phyloP scores from a whole-genome alignment of 2,113 vertebrate species.

The Osmerus mordax region DNA sequence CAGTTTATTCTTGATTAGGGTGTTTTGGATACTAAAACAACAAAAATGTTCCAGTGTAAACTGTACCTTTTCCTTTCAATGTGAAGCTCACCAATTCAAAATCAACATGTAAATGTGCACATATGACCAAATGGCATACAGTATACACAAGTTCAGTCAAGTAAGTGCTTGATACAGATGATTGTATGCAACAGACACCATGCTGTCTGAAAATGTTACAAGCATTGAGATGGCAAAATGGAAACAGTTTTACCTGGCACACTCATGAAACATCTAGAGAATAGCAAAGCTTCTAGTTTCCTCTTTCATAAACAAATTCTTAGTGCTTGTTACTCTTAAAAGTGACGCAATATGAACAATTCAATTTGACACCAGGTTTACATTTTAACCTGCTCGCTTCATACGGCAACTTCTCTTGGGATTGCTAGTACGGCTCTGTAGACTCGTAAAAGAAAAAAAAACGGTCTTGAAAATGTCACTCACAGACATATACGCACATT shows the following conservation, averaged over 20 bases:
- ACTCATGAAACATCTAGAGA: slow-evolving; percentile 1
- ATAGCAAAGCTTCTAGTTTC: not conserved
- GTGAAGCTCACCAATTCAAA: slow-evolving; percentile 31
- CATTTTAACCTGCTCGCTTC: not conserved
- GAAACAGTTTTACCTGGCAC: slow-evolving; percentile 20
- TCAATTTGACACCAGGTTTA: slow-evolving; percentile 20
- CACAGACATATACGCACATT: not conserved
- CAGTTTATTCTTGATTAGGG: slow-evolving; percentile 29
- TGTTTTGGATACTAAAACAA: not conserved
- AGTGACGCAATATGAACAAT: not conserved
- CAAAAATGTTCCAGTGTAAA: slow-evolving; percentile 15
- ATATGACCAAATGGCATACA: slow-evolving; percentile 13
- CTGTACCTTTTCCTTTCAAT: slow-evolving; percentile 1
- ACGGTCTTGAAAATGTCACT: not conserved
- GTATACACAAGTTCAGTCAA: slow-evolving; percentile 6
- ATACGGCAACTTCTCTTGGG: not conserved
- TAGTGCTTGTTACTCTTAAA: not conserved
- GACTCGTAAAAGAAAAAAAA: slow-evolving; percentile 7
- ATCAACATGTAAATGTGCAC: slow-evolving; percentile 11
- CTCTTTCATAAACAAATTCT: not conserved
- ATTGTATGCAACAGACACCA: not conserved
- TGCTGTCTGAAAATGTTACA: slow-evolving; percentile 12
- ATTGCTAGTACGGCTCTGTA: not conserved
- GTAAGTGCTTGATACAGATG: slow-evolving; percentile 1
- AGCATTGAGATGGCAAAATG: slow-evolving; percentile 11